Conservation (phyloP, 30 jellyfish, hydroid and myxozoan species). For the Turritopsis dohrnii region DNA sequence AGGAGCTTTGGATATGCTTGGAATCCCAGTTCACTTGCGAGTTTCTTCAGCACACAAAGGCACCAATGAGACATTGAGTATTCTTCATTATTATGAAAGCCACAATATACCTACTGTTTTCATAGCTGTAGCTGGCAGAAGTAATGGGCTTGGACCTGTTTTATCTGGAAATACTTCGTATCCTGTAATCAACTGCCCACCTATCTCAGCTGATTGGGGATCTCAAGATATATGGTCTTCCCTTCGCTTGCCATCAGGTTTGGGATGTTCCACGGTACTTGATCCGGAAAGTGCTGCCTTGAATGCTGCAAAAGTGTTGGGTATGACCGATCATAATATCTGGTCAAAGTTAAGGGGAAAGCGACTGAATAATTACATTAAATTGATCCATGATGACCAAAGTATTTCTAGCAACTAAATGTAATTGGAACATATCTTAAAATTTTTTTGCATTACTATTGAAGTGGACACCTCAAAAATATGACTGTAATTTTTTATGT, state of each 20-base stretch:
- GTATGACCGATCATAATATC: conserved; percentile 69
- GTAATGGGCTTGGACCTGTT: conserved; percentile 93
- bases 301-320: conserved; percentile 85
- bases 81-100: conserved; percentile 70
- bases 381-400: conserved; percentile 62
- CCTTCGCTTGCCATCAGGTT: conserved; percentile 84
- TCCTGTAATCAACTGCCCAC: conserved; percentile 96
- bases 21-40: conserved; percentile 69
- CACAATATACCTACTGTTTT: conserved; percentile 80
- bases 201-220: conserved; percentile 87
- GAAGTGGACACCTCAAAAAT: background rate
- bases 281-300: conserved; percentile 89
- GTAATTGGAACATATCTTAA: background rate
- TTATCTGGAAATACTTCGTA: conserved; percentile 82
- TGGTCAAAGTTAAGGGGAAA: conserved; percentile 77
- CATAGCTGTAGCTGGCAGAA: conserved; percentile 88
- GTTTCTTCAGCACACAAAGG: conserved; percentile 91
- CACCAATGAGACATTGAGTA: conserved; percentile 63
- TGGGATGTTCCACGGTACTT: conserved; percentile 80
- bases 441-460: background rate
- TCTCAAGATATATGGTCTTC: conserved; percentile 91
- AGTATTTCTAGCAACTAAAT: conserved; percentile 7
- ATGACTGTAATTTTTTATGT: background rate
- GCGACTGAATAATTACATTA: conserved; percentile 50
- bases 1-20: conserved; percentile 45